Conservation (phyloP, 2,113 vertebrate species). For the Forbesichthys agassizii region DNA sequence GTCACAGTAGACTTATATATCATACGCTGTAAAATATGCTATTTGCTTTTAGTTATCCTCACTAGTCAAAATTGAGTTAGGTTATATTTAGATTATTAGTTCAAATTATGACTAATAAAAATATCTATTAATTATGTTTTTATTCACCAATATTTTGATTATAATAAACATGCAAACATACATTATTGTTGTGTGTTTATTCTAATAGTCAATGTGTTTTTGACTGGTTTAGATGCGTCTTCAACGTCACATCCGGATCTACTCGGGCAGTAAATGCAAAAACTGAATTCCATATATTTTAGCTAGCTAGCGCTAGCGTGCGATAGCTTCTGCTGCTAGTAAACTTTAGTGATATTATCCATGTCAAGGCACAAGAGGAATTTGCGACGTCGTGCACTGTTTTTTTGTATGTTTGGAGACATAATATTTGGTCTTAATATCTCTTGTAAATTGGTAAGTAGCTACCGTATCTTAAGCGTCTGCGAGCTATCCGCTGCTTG, state of each 20-base stretch:
- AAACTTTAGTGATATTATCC: conserved; percentile 53
- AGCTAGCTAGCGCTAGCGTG: conserved; percentile 52
- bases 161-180: too few species aligned
- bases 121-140: too few species aligned
- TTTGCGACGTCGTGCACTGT: conserved; percentile 46
- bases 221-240: too few species aligned
- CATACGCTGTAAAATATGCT: too few species aligned
- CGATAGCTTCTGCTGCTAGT: conserved; percentile 36
- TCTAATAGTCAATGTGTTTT: too few species aligned
- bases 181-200: too few species aligned
- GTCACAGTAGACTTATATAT: too few species aligned
- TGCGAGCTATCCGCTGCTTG: conserved; percentile 50
- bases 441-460: conserved; percentile 64
- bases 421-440: conserved; percentile 31
- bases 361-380: conserved; percentile 64
- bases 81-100: too few species aligned
- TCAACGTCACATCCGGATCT: conserved; percentile 66
- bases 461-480: conserved; percentile 39
- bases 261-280: conserved; percentile 59
- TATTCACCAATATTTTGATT: too few species aligned
- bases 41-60: too few species aligned
- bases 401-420: conserved; percentile 46
- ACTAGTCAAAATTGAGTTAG: too few species aligned
- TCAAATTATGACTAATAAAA: too few species aligned
- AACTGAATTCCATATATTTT: conserved; percentile 59